Conservation (phyloP, 2,888 invertebrate species). For the Formica aserva region DNA sequence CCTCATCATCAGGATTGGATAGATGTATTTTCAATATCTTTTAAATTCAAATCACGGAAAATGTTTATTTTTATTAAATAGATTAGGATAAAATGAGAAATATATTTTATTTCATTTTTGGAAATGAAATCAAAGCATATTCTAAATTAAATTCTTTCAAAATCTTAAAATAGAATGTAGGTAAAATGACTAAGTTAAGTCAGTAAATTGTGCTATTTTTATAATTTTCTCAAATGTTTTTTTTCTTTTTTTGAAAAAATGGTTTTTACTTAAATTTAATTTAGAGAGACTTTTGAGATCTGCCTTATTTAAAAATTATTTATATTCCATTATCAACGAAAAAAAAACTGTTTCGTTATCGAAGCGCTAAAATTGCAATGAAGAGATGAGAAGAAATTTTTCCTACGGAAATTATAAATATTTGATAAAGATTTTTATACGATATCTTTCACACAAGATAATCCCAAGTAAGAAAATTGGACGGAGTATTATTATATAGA, state of each 20-base stretch:
- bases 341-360: neutral
- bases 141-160: neutral
- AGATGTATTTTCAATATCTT: neutral
- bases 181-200: neutral
- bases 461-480: conserved; percentile 37
- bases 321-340: neutral
- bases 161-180: neutral
- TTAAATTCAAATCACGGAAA: neutral
- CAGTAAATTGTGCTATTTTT: neutral
- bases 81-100: neutral
- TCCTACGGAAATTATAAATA: conserved; percentile 1
- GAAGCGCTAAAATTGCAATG: neutral
- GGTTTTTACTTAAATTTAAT: neutral
- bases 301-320: neutral
- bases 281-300: neutral
- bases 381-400: neutral
- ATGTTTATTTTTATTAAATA: neutral
- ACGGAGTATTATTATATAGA: conserved; percentile 9
- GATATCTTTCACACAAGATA: neutral
- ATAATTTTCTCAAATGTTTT: neutral
- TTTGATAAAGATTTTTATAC: conserved; percentile 2
- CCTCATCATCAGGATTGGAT: neutral
- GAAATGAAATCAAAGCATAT: neutral
- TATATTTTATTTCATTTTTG: neutral
- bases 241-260: neutral